Evolutionary conservation across 2,888 invertebrate species (phyloP), one percentile per base, ranked within the genome.

Genomic region (Eristalis arbustorum): DNA sequence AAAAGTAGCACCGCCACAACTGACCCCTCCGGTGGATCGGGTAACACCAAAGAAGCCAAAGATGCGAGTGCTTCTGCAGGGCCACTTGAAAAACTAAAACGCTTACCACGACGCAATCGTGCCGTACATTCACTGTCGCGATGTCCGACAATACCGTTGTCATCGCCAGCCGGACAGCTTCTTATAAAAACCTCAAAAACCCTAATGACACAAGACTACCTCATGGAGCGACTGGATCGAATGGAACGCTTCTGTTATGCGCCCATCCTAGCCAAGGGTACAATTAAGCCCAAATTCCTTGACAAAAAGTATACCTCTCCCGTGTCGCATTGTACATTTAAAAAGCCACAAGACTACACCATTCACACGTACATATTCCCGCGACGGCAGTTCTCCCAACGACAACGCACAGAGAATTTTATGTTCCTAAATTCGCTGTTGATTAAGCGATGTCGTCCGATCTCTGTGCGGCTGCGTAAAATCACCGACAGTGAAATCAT

Each of bases 161-260:
- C 94, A 13, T 94, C 94, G 40, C 94, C 94, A 14, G 94, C 94
- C 37, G 94, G 94, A 5, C 91, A 94, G 66, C 90, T 93, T 61
- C 89, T 94, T 75, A 91, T 93, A 18, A 93, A 93, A 88, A 92
- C 93, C 61, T 93, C 93, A n/a, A 94, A 94, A 89, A 91, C 92
- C 74, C 91, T 92, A 90, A 90, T 92, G 84, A 91, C 91, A 4
- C 91, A 92, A 85, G 93, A 92, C n/a, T 94, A 93, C 85, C 91
- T 94, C 40, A 92, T 91, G 71, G 94, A 94, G 88, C 92, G 94
- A 56, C 89, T 94, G n/a, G 94, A 94, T 57, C 93, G 94, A 81
- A 90, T 93, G 88, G 94, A 94, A 81, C 92, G 94, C 78, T 93
- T 94, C 84, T 91, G 94, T 83, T 90, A 91, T 71, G 94, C 94